Conservation (phyloP, 2,888 invertebrate species). For the Scaptomyza cyrtandrae region DNA sequence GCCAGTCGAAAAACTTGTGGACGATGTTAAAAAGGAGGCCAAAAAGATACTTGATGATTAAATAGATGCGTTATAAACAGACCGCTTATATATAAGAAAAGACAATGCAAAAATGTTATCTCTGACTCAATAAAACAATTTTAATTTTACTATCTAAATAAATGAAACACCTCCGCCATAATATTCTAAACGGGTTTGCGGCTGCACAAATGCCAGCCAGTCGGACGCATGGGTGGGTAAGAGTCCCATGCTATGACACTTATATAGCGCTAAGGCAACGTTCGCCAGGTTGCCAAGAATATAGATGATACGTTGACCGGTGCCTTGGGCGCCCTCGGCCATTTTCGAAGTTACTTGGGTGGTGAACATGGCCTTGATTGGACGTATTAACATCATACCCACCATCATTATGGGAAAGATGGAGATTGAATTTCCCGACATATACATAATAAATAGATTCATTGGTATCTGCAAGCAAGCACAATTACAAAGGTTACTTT, state of each 20-base stretch:
- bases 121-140: constrained; percentile 54
- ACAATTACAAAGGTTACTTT: constrained; percentile 1
- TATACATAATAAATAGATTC: constrained; percentile 99
- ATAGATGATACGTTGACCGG: constrained; percentile 96
- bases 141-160: constrained; percentile 78
- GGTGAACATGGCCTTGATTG: constrained; percentile 96
- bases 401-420: constrained; percentile 99
- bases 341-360: constrained; percentile 96
- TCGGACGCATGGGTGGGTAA: constrained; percentile 98
- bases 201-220: constrained; percentile 98
- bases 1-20: constrained; percentile 67
- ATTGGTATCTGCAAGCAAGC: constrained; percentile 89
- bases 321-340: constrained; percentile 96
- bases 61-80: too few species aligned
- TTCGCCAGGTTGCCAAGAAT: constrained; percentile 97
- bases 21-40: constrained; percentile 75
- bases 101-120: constrained; percentile 48
- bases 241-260: constrained; percentile 99
- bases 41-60: constrained; percentile 75
- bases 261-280: constrained; percentile 95
- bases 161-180: constrained; percentile 92
- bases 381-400: constrained; percentile 98
- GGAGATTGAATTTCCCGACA: constrained; percentile 99
- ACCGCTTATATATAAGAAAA: background rate
- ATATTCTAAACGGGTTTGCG: constrained; percentile 93